phyloP scores from a whole-genome alignment of 37 sponge, comb jelly and placozoan genomes.

The Spongilla lacustris region DNA sequence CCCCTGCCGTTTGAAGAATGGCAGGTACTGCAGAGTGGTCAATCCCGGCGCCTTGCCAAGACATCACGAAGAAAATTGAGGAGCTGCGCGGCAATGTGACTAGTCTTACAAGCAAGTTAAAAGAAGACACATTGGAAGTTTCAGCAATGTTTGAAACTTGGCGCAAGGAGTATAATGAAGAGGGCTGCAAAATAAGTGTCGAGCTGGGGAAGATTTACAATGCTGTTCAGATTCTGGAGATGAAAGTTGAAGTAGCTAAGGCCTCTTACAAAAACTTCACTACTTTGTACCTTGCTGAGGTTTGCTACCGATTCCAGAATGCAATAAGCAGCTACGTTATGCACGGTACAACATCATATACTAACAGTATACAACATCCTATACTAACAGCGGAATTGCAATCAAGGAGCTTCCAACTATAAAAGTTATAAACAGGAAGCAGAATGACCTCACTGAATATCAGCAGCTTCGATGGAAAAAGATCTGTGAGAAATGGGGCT shows the following conservation, averaged over 20 bases:
- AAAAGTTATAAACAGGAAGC: background rate
- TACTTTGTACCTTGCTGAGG: background rate
- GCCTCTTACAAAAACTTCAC: background rate
- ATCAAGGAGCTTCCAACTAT: background rate
- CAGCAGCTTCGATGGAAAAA: background rate
- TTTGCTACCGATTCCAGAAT: conserved; percentile 1
- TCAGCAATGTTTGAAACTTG: background rate
- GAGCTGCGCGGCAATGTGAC: background rate
- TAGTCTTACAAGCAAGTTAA: conserved; percentile 1
- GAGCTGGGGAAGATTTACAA: background rate
- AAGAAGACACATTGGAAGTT: background rate
- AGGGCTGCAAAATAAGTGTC: background rate
- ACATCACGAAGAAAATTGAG: background rate
- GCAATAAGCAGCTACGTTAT: background rate
- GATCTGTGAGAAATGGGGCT: conserved; percentile 1
- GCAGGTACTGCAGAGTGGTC: background rate
- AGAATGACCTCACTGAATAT: background rate
- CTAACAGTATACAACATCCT: background rate
- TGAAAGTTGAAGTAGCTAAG: background rate
- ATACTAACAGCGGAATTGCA: background rate
- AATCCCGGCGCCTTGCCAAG: background rate
- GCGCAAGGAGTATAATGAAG: background rate
- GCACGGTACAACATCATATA: background rate
- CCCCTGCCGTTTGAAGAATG: background rate
- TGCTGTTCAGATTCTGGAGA: background rate